phyloP scores from a whole-genome alignment of 2,797 vertebrate genomes.

The Poeciliopsis gracilis region DNA sequence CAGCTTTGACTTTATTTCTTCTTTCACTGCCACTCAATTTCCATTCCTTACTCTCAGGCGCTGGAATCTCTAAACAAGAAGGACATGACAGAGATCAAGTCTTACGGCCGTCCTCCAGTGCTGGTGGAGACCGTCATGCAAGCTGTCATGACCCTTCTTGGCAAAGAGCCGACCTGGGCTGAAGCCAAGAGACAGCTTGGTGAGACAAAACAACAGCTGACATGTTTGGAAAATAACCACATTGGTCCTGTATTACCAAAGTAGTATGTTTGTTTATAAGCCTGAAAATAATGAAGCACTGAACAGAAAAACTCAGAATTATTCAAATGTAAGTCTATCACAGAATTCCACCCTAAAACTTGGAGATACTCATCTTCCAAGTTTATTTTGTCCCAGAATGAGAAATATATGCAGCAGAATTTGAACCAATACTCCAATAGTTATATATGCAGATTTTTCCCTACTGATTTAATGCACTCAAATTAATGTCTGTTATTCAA shows the following conservation, averaged over 20 bases:
- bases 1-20: neutral
- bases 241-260: neutral
- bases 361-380: neutral
- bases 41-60: conserved; percentile 73
- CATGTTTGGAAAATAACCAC: neutral
- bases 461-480: neutral
- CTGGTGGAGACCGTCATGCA: conserved; percentile 92
- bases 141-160: conserved; percentile 90
- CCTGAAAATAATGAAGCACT: neutral
- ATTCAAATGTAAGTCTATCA: neutral
- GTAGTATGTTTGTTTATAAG: neutral
- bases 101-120: conserved; percentile 86
- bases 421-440: neutral
- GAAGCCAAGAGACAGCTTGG: conserved; percentile 93
- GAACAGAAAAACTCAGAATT: neutral
- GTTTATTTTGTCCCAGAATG: neutral
- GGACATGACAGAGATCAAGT: conserved; percentile 93
- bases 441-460: neutral
- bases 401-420: neutral
- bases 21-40: neutral
- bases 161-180: conserved; percentile 88
- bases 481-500: neutral
- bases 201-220: conserved; percentile 52
- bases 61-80: conserved; percentile 92
- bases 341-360: neutral